phyloP scores from a whole-genome alignment of 2,888 invertebrate genomes.

The Apodemia zela region DNA sequence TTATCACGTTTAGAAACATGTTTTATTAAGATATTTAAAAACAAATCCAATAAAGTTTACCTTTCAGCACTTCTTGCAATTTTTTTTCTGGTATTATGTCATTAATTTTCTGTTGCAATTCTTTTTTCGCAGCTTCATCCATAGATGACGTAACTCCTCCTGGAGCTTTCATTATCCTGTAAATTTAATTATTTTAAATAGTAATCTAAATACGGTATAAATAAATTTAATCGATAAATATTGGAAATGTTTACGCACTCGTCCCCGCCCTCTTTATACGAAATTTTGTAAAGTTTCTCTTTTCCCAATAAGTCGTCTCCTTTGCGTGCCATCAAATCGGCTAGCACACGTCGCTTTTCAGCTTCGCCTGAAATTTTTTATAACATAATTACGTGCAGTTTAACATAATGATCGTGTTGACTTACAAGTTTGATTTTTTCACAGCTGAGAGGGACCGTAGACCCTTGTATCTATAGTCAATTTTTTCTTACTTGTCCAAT shows the following conservation, averaged over 20 bases:
- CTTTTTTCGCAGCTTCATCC: conserved; percentile 38
- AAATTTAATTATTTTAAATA: neutral
- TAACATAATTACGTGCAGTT: no score
- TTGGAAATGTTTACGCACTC: conserved; percentile 45
- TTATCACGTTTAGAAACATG: neutral
- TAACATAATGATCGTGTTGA: no score
- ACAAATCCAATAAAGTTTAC: neutral
- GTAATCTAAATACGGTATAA: no score
- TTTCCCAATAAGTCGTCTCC: conserved; percentile 42
- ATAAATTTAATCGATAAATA: neutral
- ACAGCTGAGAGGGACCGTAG: no score
- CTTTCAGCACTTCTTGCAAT: conserved; percentile 39
- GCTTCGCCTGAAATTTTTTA: conserved; percentile 35
- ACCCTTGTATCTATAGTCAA: no score
- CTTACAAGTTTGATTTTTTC: no score
- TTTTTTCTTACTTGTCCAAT: no score
- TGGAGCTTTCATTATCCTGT: neutral
- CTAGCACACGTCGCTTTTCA: conserved; percentile 51
- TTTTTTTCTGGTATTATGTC: conserved; percentile 48
- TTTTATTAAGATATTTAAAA: neutral
- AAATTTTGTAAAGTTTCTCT: conserved; percentile 50
- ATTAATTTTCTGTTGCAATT: conserved; percentile 40
- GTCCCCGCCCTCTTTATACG: conserved; percentile 47
- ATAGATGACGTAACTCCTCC: neutral
- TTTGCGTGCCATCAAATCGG: conserved; percentile 51